These are phyloP conservation scores for Telenomus remus DNA, from an alignment of 1,140 invertebrate genomes.

Conservation along the genomic window DNA sequence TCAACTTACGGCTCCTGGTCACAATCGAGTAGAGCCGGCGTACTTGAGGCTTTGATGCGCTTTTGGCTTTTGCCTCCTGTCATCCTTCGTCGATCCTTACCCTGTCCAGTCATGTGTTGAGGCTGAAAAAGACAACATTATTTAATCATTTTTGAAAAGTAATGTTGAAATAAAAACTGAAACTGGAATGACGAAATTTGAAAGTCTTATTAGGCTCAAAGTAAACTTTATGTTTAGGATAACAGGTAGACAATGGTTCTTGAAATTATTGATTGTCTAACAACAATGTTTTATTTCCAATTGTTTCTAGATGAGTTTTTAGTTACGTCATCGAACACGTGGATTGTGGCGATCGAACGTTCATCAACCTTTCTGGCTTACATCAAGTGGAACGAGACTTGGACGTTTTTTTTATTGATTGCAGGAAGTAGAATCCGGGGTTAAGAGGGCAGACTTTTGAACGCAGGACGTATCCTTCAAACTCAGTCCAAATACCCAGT, in stretches of 20 bases:
- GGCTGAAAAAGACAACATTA: conserved; percentile 74
- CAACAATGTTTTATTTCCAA: conserved; percentile 23
- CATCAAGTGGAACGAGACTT: conserved; percentile 43
- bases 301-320: conserved; percentile 32
- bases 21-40: conserved; percentile 75
- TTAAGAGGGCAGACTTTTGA: conserved; percentile 48
- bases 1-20: conserved; percentile 70
- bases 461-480: conserved; percentile 31
- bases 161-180: background rate
- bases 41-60: conserved; percentile 76
- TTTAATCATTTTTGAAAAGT: conserved; percentile 5
- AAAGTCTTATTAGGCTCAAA: no score
- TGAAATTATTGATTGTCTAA: background rate
- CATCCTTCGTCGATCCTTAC: conserved; percentile 69
- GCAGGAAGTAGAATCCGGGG: conserved; percentile 39
- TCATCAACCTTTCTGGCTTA: conserved; percentile 55
- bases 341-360: conserved; percentile 50
- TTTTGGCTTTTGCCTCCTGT: conserved; percentile 70
- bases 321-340: conserved; percentile 30
- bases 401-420: conserved; percentile 30
- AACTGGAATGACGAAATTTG: no score
- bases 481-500: conserved; percentile 28
- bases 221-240: no score
- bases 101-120: conserved; percentile 61
- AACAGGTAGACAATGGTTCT: no score